Evolutionary conservation across 2,113 vertebrate species (phyloP), one percentile per base, ranked within the genome.

Genomic region (Aegotheles bennettii): DNA sequence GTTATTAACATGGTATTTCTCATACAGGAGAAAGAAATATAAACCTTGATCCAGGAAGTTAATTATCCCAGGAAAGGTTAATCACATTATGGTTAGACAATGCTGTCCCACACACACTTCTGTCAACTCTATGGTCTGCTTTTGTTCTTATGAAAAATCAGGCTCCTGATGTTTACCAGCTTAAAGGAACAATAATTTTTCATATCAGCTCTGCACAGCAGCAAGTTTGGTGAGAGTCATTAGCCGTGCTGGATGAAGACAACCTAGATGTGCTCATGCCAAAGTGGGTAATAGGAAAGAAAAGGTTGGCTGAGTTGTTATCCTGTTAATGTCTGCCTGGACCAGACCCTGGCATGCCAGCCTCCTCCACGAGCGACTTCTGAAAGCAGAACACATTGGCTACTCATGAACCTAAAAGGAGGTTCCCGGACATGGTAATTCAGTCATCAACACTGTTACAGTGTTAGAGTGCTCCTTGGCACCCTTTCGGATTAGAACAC

Each of bases 241-340:
- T 53, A 84, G 43, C 13, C 4, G 0, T 64, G 26, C 43, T 71
- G 6, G 0, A 6, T 63, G 64, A 94, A 77, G 35, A 48, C n/a
- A 87, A 17, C 9, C 16, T 56, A 20, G 53, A 60, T 10, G 54
- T 76, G 43, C 3, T 75, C 35, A 20, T 71, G 25, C 17, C 88
- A 92, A 73, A 79, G 67, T 15, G 14, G 13, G 3, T 26, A 85
- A 42, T 15, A 75, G 36, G 5, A 9, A 71, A 76, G 38, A 12
- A 0, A 0, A 38, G 19, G 57, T 3, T 83, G n/a, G 10, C 18
- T 53, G 38, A 36, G 10, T 26, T 82, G 28, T 36, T 40, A 26
- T 2, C 21, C 43, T 61, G 10, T 45, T 87, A 74, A 7, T 47
- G 25, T 25, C 50, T 57, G 36, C 15, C 48, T 88, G 40, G 35